A percentile compares a stretch with the other conserved stretches of the same genome.
These are phyloP conservation scores for Pseudococcus viburni DNA, from an alignment of 2,888 invertebrate genomes.

Conservation along the genomic window DNA sequence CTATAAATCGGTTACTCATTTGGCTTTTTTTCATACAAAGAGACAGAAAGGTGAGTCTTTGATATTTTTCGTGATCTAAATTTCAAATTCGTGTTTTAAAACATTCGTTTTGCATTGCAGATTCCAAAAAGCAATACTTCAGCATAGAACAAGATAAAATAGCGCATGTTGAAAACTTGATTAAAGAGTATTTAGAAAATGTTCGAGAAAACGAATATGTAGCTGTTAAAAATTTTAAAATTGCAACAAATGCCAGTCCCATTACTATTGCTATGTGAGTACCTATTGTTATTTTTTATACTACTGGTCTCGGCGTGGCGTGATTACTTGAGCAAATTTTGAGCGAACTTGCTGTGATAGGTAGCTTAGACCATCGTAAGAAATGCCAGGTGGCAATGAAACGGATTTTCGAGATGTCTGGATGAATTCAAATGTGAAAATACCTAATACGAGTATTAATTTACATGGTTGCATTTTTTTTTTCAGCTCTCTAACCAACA, in stretches of 20 bases:
- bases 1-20: not conserved
- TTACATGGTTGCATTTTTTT: not conserved
- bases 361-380: no score
- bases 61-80: not conserved
- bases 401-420: no score
- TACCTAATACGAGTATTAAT: no score
- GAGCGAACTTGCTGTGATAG: no score
- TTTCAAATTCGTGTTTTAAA: not conserved
- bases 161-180: not conserved
- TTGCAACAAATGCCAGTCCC: not conserved
- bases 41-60: not conserved
- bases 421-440: no score
- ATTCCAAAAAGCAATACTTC: not conserved
- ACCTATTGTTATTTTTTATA: not conserved
- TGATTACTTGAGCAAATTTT: no score
- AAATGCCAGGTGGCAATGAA: no score
- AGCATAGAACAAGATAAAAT: not conserved
- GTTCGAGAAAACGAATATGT: conserved; percentile 10
- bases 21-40: not conserved
- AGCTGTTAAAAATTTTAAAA: conserved; percentile 9
- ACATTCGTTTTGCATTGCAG: not conserved
- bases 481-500: not conserved
- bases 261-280: not conserved
- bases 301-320: no score
- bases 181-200: not conserved